Conservation (phyloP, 2,797 vertebrate genomes). For the Pangasius larnaudii region DNA sequence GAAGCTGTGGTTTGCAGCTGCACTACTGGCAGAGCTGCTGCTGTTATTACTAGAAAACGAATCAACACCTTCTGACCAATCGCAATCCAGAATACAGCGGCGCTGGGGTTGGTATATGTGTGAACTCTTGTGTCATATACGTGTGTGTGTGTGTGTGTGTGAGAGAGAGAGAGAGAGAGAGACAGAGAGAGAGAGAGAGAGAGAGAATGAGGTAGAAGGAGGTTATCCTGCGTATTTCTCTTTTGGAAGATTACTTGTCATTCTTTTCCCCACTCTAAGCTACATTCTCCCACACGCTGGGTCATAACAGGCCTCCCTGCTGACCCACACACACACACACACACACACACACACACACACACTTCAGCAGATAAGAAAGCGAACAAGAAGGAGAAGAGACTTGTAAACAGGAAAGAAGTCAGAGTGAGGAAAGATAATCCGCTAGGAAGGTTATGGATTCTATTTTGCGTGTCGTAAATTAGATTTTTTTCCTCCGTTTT, state of each 20-base stretch:
- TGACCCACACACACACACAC: background rate
- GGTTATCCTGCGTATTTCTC: background rate
- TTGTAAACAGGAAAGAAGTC: background rate
- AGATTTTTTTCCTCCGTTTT: background rate
- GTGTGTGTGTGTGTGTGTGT: background rate
- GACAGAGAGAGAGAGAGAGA: background rate
- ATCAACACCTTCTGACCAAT: no score
- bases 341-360: background rate
- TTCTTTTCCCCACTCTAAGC: conserved; percentile 11
- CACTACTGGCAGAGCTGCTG: no score
- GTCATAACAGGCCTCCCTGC: background rate
- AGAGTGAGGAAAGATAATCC: background rate
- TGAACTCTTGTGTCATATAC: background rate
- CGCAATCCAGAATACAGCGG: no score
- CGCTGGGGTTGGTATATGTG: no score
- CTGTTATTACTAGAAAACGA: no score
- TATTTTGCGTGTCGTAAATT: background rate
- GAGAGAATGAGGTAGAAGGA: conserved; percentile 1
- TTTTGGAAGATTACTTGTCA: conserved; percentile 21
- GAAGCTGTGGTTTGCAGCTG: no score
- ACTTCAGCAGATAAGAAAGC: background rate
- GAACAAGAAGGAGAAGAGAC: background rate
- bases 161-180: background rate
- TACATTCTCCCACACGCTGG: background rate
- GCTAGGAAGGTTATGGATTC: background rate